Conservation (phyloP, 2,797 vertebrate genomes). For the Fistularia commersonii region DNA sequence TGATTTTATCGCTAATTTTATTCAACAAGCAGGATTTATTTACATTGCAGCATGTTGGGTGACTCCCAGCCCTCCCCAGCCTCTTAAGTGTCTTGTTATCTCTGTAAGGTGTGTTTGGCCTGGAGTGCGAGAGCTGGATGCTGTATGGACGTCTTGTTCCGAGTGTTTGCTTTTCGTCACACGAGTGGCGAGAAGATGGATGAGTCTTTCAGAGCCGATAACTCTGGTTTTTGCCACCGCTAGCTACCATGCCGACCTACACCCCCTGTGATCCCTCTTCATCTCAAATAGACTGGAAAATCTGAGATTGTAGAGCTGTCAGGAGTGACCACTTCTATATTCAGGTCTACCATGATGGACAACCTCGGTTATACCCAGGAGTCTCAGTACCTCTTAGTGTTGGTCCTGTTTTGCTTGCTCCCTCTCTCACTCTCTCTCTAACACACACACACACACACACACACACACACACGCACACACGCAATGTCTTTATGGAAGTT, state of each 20-base stretch:
- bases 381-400: conserved; percentile 20
- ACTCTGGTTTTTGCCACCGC: conserved; percentile 49
- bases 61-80: conserved; percentile 37
- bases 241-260: conserved; percentile 27
- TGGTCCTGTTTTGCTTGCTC: neutral
- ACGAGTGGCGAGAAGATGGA: conserved; percentile 72
- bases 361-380: conserved; percentile 24
- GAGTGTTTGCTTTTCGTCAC: conserved; percentile 73
- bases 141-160: conserved; percentile 72
- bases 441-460: neutral
- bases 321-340: conserved; percentile 58
- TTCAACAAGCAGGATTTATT: conserved; percentile 51
- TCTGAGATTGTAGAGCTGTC: conserved; percentile 52
- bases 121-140: conserved; percentile 38
- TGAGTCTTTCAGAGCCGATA: conserved; percentile 61
- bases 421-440: neutral
- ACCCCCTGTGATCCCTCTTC: conserved; percentile 47
- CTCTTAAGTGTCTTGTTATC: conserved; percentile 68
- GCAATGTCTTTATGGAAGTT: conserved; percentile 10
- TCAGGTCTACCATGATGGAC: conserved; percentile 51
- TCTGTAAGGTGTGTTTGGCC: conserved; percentile 56
- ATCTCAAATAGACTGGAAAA: conserved; percentile 65
- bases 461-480: conserved; percentile 5
- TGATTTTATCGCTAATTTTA: conserved; percentile 29
- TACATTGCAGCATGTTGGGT: conserved; percentile 34